A percentile compares a stretch with the other conserved stretches of the same genome.
phyloP scores from a whole-genome alignment of 2,113 vertebrate species.

The Microtus richardsoni region DNA sequence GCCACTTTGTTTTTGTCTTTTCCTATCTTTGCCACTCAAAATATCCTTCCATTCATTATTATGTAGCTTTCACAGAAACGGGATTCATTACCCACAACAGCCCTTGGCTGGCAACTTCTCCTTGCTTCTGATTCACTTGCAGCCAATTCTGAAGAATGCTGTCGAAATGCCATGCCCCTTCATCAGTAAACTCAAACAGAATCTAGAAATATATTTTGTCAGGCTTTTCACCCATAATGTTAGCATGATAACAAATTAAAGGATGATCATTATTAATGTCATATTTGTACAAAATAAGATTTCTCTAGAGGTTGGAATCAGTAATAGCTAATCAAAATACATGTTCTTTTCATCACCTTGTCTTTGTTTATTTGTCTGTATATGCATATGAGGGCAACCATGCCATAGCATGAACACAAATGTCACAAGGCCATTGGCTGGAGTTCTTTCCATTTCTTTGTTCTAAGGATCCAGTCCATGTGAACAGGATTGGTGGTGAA shows the following conservation, averaged over 20 bases:
- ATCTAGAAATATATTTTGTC: slow-evolving; percentile 17
- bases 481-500: background rate
- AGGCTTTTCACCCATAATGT: slow-evolving; percentile 21
- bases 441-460: background rate
- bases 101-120: background rate
- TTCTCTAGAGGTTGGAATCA: background rate
- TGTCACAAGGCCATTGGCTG: no score
- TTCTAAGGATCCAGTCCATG: background rate
- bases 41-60: background rate
- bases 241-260: slow-evolving; percentile 37
- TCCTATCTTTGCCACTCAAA: background rate
- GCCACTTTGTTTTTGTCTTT: background rate
- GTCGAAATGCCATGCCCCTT: background rate
- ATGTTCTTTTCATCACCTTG: background rate
- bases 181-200: slow-evolving; percentile 33
- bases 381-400: no score
- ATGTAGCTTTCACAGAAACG: background rate
- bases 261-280: background rate
- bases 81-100: background rate
- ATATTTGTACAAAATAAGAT: background rate
- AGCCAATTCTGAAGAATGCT: slow-evolving; percentile 7
- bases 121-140: background rate
- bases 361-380: background rate
- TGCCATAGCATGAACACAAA: background rate
- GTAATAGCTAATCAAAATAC: background rate